Percentiles rank a stretch among this genome's conserved stretches.
phyloP scores from a whole-genome alignment of 2,797 vertebrate genomes.

The Eulemur coronatus region DNA sequence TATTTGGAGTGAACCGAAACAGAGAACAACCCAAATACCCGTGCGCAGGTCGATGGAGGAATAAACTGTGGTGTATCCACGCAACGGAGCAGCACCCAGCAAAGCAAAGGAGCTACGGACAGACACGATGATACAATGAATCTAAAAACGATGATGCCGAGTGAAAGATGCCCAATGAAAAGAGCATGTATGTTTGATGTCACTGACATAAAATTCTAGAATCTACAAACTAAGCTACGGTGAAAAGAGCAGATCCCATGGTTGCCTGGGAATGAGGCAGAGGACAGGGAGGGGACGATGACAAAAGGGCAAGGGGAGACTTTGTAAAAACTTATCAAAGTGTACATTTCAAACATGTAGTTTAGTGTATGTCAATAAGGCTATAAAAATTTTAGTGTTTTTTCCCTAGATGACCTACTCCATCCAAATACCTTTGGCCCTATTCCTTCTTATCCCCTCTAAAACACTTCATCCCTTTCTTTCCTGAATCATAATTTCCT shows the following conservation, averaged over 20 bases:
- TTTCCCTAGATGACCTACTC: neutral
- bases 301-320: accelerated
- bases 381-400: neutral
- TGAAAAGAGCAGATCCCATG: neutral
- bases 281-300: neutral
- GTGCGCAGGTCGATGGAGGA: neutral
- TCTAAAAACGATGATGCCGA: accelerated
- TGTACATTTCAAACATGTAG: neutral
- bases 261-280: too few relatives aligned
- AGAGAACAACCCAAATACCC: neutral
- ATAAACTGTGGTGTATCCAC: neutral
- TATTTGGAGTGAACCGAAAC: neutral
- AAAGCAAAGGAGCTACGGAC: neutral
- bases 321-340: neutral
- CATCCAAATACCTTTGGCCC: too few relatives aligned
- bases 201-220: neutral
- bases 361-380: neutral
- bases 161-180: neutral
- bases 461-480: neutral
- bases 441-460: neutral
- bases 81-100: neutral
- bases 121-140: accelerated
- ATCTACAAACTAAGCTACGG: neutral
- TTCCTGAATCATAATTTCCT: too few relatives aligned
- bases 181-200: neutral